phyloP scores from a whole-genome alignment of 2,888 invertebrate genomes.

The Adela reaumurella region DNA sequence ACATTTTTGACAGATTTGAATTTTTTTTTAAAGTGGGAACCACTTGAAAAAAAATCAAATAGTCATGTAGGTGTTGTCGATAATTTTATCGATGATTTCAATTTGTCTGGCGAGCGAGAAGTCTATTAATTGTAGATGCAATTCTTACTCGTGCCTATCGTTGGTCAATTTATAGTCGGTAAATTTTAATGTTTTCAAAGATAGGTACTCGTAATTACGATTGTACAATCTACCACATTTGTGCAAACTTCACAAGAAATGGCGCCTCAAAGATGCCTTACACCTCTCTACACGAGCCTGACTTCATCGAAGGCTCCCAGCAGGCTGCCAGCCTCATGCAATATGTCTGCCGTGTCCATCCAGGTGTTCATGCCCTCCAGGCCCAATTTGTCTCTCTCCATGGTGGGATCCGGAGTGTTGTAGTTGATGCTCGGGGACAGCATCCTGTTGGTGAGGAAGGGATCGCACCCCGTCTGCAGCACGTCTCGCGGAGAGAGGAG shows the following conservation, averaged over 20 bases:
- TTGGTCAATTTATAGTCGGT: too few relatives aligned
- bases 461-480: conserved; percentile 31
- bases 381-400: background rate
- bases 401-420: background rate
- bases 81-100: too few relatives aligned
- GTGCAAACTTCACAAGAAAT: background rate
- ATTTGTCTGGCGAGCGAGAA: too few relatives aligned
- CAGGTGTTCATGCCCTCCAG: conserved; percentile 28
- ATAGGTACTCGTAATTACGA: too few relatives aligned
- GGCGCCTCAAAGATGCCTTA: background rate
- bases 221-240: too few relatives aligned
- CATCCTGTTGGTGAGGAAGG: conserved; percentile 40
- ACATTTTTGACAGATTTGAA: too few relatives aligned
- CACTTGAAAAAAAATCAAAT: too few relatives aligned
- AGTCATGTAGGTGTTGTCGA: too few relatives aligned
- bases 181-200: too few relatives aligned
- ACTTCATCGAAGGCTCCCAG: conserved; percentile 43
- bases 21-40: too few relatives aligned
- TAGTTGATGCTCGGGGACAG: conserved; percentile 14
- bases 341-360: conserved; percentile 30
- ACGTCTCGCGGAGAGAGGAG: conserved; percentile 27
- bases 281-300: conserved; percentile 32
- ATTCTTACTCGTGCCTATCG: too few relatives aligned
- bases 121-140: too few relatives aligned
- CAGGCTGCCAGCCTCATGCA: conserved; percentile 33